phyloP scores from a whole-genome alignment of 1,140 invertebrate species.

The Papilio machaon region DNA sequence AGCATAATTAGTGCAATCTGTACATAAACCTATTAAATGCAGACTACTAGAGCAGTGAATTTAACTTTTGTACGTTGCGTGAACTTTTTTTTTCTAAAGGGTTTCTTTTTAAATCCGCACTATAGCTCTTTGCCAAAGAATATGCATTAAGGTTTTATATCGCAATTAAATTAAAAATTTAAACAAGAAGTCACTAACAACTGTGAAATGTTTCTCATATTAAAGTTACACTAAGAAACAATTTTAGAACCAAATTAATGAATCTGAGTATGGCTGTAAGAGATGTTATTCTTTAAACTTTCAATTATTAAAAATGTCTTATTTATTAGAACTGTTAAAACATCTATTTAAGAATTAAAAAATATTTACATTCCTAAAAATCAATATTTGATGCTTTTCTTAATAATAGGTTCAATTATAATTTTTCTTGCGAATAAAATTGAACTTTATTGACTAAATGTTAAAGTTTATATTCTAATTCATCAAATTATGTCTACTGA shows the following conservation, averaged over 20 bases:
- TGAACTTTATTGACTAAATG: neutral
- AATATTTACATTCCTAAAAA: too few relatives aligned
- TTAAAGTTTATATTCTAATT: neutral
- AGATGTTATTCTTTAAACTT: too few relatives aligned
- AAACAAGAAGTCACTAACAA: too few relatives aligned
- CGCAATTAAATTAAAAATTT: neutral
- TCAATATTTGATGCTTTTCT: too few relatives aligned
- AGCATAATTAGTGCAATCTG: slow-evolving; percentile 25
- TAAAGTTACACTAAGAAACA: too few relatives aligned
- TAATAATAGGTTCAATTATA: neutral
- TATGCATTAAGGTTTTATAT: neutral
- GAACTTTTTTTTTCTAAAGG: neutral
- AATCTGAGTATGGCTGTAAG: too few relatives aligned
- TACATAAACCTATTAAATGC: neutral
- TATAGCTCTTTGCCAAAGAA: neutral
- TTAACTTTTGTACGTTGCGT: slow-evolving; percentile 4
- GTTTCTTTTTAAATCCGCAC: slow-evolving; percentile 5
- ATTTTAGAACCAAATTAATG: too few relatives aligned
- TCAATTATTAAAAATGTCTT: too few relatives aligned
- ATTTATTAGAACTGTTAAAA: too few relatives aligned
- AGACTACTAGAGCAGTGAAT: neutral
- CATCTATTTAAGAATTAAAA: too few relatives aligned
- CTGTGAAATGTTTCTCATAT: too few relatives aligned
- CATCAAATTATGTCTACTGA: neutral
- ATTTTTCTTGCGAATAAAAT: neutral